Base-by-base conservation (phyloP, 1,140 invertebrate species). In the Lutraria rhynchaena region DNA sequence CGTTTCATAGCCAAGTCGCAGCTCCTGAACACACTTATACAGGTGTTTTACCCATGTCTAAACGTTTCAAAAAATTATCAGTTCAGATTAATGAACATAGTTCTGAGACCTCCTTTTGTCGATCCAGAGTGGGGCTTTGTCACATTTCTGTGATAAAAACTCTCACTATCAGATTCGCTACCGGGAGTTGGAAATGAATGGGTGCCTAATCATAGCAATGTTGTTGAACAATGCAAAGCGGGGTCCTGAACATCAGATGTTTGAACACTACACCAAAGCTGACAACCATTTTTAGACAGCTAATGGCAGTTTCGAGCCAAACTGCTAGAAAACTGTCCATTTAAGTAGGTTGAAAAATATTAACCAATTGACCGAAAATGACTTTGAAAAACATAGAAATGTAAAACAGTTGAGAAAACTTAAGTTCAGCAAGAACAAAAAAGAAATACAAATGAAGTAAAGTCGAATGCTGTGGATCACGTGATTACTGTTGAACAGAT, bases 311-410 rank as follows among this genome's bases (percentile, higher is more conserved):
- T n/a, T n/a, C n/a, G n/a, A n/a, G n/a, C n/a, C n/a, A n/a, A n/a
- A n/a, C n/a, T n/a, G n/a, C n/a, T n/a, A n/a, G n/a, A n/a, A n/a
- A n/a, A n/a, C n/a, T n/a, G n/a, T n/a, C n/a, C n/a, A n/a, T n/a
- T n/a, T n/a, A n/a, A n/a, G n/a, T n/a, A n/a, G n/a, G n/a, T n/a
- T n/a, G n/a, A n/a, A n/a, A n/a, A n/a, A n/a, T n/a, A n/a, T n/a
- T n/a, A n/a, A n/a, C n/a, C n/a, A n/a, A n/a, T n/a, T n/a, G n/a
- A n/a, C n/a, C n/a, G n/a, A n/a, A n/a, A n/a, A n/a, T n/a, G n/a
- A n/a, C n/a, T n/a, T n/a, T 17, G 73, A 63, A 41, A 61, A 61
- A 15, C 27, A 58, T 22, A 15, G 71, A 9, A 74, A 58, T 58
- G 22, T 27, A 49, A 75, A 7, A 35, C 53, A 73, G 35, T 19